Percentiles rank a stretch among this genome's conserved stretches.
These are phyloP conservation scores for Macrobrachium rosenbergii DNA, from an alignment of 1,140 invertebrate genomes.

Conservation along the genomic window DNA sequence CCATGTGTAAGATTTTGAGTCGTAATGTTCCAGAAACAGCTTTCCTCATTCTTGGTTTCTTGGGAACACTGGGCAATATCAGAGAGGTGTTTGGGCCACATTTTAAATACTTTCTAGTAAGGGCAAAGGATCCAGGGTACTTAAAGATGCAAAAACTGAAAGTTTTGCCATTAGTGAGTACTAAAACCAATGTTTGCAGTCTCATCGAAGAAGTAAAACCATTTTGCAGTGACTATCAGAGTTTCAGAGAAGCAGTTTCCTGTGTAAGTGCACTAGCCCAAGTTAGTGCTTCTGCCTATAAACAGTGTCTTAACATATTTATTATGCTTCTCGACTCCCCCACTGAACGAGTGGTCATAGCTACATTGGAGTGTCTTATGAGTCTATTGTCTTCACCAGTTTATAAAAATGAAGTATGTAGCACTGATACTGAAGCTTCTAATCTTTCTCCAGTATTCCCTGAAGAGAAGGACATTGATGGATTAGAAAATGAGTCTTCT, in stretches of 20 bases:
- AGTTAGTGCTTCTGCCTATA: constrained; percentile 27
- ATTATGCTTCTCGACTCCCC: constrained; percentile 38
- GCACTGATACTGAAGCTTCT: background rate
- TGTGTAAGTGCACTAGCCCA: constrained; percentile 34
- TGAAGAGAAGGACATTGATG: background rate
- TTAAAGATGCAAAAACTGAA: constrained; percentile 47
- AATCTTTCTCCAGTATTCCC: background rate
- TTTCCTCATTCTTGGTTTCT: constrained; percentile 40
- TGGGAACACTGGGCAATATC: constrained; percentile 30
- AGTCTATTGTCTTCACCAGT: constrained; percentile 13
- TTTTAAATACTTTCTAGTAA: constrained; percentile 52
- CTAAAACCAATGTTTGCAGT: constrained; percentile 46
- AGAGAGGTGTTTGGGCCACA: constrained; percentile 44
- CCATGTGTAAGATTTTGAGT: constrained; percentile 47
- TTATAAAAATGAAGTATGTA: background rate
- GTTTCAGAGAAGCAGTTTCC: constrained; percentile 42
- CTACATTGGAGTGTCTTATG: constrained; percentile 51
- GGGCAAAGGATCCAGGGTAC: constrained; percentile 50
- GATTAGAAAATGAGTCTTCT: background rate
- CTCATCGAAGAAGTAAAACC: constrained; percentile 52
- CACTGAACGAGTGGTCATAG: constrained; percentile 48
- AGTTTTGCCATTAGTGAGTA: constrained; percentile 44
- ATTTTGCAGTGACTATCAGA: constrained; percentile 59
- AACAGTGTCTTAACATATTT: constrained; percentile 34
- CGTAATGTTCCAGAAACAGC: constrained; percentile 46